phyloP scores from a whole-genome alignment of 2,888 invertebrate genomes.

The Alentia gelatinosa region DNA sequence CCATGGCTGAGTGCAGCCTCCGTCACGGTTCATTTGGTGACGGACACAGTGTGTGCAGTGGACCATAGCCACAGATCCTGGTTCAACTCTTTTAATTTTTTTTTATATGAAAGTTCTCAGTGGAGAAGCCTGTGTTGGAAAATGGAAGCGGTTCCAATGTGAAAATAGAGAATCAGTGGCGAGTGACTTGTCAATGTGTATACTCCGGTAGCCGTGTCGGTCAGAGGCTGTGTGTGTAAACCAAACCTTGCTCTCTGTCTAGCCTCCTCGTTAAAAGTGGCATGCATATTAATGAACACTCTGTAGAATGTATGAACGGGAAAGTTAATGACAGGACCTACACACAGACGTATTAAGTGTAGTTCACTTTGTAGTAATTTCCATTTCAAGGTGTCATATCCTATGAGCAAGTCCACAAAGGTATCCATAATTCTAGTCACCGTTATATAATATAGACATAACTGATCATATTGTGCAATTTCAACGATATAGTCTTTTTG shows the following conservation, averaged over 20 bases:
- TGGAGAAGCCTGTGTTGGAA: too few species aligned
- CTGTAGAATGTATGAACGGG: neutral
- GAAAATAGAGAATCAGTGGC: too few species aligned
- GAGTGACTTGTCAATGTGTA: neutral
- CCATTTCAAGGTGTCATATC: neutral
- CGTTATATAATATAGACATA: slow-evolving; percentile 16
- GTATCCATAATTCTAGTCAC: slow-evolving; percentile 38
- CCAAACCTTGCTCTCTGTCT: neutral
- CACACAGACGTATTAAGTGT: slow-evolving; percentile 8
- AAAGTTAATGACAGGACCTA: neutral
- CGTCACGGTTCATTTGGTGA: too few species aligned
- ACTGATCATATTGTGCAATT: slow-evolving; percentile 25
- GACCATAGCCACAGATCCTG: too few species aligned
- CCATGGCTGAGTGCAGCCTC: too few species aligned
- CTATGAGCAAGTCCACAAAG: neutral
- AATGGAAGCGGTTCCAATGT: too few species aligned
- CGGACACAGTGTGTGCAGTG: too few species aligned
- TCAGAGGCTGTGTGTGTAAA: neutral
- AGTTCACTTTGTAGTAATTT: slow-evolving; percentile 25
- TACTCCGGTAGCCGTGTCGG: neutral
- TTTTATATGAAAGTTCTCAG: too few species aligned
- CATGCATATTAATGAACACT: neutral
- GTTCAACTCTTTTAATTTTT: too few species aligned
- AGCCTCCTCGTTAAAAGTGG: neutral
- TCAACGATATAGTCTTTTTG: slow-evolving; percentile 3